These are phyloP conservation scores for Mechanitis messenoides DNA, from an alignment of 2,888 invertebrate species.

Conservation along the genomic window DNA sequence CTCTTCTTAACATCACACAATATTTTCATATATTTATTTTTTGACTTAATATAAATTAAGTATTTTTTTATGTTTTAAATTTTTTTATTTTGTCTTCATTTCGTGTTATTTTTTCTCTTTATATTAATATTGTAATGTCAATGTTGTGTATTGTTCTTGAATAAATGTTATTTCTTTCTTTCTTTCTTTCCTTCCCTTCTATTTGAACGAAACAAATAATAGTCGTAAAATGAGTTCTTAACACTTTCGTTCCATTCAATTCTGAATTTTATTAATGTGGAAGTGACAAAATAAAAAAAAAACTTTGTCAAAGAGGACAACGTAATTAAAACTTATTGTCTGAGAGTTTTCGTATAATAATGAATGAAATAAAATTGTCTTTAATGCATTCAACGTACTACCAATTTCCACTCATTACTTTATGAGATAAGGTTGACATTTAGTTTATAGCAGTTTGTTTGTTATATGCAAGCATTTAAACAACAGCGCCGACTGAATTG, in stretches of 20 bases:
- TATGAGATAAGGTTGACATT: neutral
- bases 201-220: no score
- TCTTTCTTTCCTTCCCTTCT: no score
- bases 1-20: no score
- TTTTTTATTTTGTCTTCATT: no score
- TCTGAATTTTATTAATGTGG: neutral
- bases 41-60: no score
- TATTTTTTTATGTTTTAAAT: no score
- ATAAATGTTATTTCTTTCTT: no score
- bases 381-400: constrained; percentile 14
- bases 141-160: no score
- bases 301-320: constrained; percentile 39
- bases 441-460: neutral
- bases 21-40: no score
- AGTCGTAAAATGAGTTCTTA: neutral
- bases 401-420: neutral
- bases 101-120: no score
- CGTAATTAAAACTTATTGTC: constrained; percentile 57
- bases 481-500: constrained; percentile 36
- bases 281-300: constrained; percentile 28
- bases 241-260: neutral
- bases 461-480: constrained; percentile 23
- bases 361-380: constrained; percentile 54
- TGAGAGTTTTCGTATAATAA: constrained; percentile 52
- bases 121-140: no score